Percentiles rank a stretch among this genome's conserved stretches.
Evolutionary conservation across 1,140 invertebrate genomes (phyloP).

Genomic region (Akabosia matsudoensis): DNA sequence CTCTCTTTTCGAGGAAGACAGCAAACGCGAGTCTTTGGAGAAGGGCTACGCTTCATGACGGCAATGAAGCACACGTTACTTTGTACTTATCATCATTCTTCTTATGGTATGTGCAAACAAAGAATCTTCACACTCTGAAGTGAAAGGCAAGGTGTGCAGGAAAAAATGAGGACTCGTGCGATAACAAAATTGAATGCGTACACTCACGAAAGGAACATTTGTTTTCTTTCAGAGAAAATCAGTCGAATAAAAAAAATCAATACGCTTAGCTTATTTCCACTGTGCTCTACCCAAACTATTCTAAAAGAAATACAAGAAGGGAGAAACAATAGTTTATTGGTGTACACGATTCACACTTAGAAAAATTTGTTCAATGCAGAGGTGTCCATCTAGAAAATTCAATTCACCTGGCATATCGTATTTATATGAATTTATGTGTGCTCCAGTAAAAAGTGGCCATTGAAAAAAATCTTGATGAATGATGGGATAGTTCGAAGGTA

Average conservation of each 20-base stretch:
- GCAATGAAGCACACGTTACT: neutral
- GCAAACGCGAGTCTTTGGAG: neutral
- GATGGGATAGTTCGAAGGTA: too few relatives aligned
- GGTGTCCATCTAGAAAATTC: too few relatives aligned
- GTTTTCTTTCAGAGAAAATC: constrained; percentile 13
- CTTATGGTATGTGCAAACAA: neutral
- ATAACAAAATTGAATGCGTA: constrained; percentile 9
- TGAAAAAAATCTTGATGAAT: too few relatives aligned
- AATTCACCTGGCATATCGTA: too few relatives aligned
- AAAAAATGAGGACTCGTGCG: neutral
- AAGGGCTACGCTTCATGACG: neutral
- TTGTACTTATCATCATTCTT: neutral
- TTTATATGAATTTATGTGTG: too few relatives aligned
- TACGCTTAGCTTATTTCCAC: neutral
- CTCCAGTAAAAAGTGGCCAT: too few relatives aligned
- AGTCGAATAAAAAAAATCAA: constrained; percentile 15
- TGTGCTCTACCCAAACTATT: neutral
- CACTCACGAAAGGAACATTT: constrained; percentile 14
- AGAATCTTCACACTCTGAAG: neutral
- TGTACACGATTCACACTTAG: too few relatives aligned
- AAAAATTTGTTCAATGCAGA: too few relatives aligned
- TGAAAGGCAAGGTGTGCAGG: neutral
- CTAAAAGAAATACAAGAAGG: neutral
- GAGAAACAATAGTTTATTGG: too few relatives aligned
- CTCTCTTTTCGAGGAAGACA: neutral